phyloP scores from a whole-genome alignment of 2,797 vertebrate species.

The Clarias fuscus region DNA sequence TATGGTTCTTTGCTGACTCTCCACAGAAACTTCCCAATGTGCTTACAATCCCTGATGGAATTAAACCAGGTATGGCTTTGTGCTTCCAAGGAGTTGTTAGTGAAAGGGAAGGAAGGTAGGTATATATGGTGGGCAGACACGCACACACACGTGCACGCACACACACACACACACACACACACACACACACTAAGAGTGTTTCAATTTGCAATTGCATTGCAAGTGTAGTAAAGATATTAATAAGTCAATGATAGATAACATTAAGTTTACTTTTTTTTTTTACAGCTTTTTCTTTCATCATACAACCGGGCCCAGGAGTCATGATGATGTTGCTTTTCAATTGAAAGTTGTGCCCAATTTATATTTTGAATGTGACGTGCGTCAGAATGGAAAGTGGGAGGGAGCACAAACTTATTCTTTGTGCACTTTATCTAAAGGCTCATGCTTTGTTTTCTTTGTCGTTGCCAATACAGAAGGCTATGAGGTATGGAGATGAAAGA shows the following conservation, averaged over 20 bases:
- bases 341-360: background rate
- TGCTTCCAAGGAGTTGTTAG: background rate
- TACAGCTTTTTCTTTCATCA: background rate
- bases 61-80: slow-evolving; percentile 6
- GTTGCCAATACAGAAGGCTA: background rate
- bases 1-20: background rate
- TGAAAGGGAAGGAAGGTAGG: background rate
- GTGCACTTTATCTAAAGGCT: background rate
- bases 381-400: background rate
- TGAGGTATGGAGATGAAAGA: background rate
- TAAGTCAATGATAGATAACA: background rate
- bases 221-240: background rate
- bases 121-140: background rate
- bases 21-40: background rate
- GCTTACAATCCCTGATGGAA: background rate
- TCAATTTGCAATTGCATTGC: background rate
- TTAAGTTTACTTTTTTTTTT: background rate
- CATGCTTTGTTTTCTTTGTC: slow-evolving; percentile 17
- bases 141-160: background rate
- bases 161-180: background rate
- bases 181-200: background rate
- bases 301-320: background rate
- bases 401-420: fast-evolving
- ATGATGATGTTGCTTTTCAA: background rate
- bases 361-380: background rate